A percentile compares a stretch with the other conserved stretches of the same genome.
These are phyloP conservation scores for Clupea harengus DNA, from an alignment of 2,113 vertebrate species.

Conservation along the genomic window DNA sequence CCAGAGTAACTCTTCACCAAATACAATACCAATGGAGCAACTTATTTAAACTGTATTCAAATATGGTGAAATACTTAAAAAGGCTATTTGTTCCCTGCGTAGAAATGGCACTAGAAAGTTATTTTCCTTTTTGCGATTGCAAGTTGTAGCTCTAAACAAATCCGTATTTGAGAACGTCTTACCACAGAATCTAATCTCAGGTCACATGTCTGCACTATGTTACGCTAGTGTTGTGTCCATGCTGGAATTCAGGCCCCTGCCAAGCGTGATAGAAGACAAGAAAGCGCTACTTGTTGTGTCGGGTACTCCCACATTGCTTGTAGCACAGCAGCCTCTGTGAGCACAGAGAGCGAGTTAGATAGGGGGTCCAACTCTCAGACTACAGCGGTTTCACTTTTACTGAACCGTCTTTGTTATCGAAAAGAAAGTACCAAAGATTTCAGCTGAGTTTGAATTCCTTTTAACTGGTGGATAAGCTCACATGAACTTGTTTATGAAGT, in stretches of 20 bases:
- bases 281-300: not conserved
- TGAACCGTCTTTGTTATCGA: not conserved
- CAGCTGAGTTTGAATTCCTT: not conserved
- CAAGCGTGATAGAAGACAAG: not conserved
- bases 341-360: not conserved
- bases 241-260: not conserved
- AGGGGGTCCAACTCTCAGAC: not conserved
- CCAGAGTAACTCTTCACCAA: not conserved
- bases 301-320: not conserved
- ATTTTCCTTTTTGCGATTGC: not conserved
- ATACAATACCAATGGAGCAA: not conserved
- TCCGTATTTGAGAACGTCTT: not conserved
- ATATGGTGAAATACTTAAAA: not conserved
- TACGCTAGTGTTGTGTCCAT: conserved; percentile 11
- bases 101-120: not conserved
- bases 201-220: conserved; percentile 3
- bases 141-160: not conserved
- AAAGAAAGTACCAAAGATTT: not conserved
- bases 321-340: not conserved
- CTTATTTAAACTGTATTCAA: not conserved
- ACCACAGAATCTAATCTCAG: not conserved
- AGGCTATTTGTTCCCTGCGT: not conserved
- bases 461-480: not conserved
- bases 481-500: conserved; percentile 16
- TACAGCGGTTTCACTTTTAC: not conserved